Base-by-base conservation (phyloP, 1,140 invertebrate genomes). In the Ectropis grisescens region DNA sequence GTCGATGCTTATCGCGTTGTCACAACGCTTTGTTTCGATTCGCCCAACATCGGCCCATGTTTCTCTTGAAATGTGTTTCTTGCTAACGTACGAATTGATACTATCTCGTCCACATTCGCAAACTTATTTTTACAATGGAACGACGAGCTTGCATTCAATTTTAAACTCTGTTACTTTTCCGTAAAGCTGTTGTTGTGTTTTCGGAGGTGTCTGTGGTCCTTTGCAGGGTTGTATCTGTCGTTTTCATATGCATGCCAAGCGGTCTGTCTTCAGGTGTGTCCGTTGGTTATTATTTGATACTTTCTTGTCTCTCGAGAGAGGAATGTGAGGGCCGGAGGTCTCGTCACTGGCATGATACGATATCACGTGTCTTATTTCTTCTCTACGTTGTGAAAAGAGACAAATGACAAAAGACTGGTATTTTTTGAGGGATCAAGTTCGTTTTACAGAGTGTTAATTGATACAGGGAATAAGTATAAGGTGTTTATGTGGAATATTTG, bases 11-110 rank as follows among this genome's bases (percentile, higher is more conserved):
- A 79, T 79, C 74, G 40, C 49, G 58, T 61, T 76, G 74, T 76
- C 74, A 76, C 71, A 75, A 67, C 67, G 71, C 69, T 79, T 79
- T 79, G 71, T 76, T 74, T 76, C 66, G 68, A 62, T 68, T 70
- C 65, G 65, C 42, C 54, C 58, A 70, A 59, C 67, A 68, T 69
- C 61, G 67, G 67, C 33, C 57, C 58, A 65, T 71, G 69, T 74
- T 74, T 74, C 65, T 67, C 60, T 59, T 67, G 70, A 74, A 75
- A 71, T 71, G 74, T 75, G 66, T 79, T 76, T 79, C 71, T 76
- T 76, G 70, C 67, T 69, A 72, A 74, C 72, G 61, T 70, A 64
- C 68, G 59, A 54, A 60, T 47, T 52, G 70, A 75, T 79, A 41
- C 44, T 79, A 79, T 79, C 71, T 56, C 41, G 30, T 16, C 33